Percentiles rank a stretch among this genome's conserved stretches.
Evolutionary conservation across 2,113 vertebrate genomes (phyloP).

Genomic region (Odontophorus gujanensis): DNA sequence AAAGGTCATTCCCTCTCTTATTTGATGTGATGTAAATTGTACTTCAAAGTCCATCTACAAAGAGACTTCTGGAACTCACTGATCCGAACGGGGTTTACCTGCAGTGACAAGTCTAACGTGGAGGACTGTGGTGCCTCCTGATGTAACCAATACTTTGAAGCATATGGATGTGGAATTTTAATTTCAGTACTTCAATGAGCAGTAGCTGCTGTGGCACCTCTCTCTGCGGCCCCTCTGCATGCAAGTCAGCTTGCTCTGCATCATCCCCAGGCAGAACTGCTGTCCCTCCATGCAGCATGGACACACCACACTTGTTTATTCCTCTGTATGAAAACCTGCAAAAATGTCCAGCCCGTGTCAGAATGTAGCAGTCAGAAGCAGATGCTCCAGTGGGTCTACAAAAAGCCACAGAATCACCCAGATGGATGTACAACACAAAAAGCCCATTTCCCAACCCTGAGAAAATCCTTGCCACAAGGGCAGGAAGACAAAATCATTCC

Average conservation of each 20-base stretch:
- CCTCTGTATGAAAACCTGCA: background rate
- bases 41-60: slow-evolving; percentile 41
- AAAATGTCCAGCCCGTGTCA: background rate
- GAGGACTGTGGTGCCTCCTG: background rate
- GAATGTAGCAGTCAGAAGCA: background rate
- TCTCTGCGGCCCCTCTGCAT: background rate
- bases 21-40: slow-evolving; percentile 11
- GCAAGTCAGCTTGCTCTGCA: background rate
- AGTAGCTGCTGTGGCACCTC: slow-evolving; percentile 5
- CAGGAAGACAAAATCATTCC: background rate
- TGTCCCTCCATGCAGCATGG: background rate
- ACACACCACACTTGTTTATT: background rate
- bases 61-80: background rate
- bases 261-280: background rate
- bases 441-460: background rate
- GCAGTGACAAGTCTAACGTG: background rate
- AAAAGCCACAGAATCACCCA: background rate
- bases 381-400: background rate
- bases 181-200: slow-evolving; percentile 30
- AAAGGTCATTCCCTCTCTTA: slow-evolving; percentile 39
- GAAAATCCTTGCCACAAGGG: background rate
- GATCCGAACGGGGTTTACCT: background rate
- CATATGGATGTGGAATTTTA: background rate
- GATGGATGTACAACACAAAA: background rate
- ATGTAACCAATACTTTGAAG: slow-evolving; percentile 23